Evolutionary conservation across 2,113 vertebrate species (phyloP).

Genomic region (Cynocephalus volans): DNA sequence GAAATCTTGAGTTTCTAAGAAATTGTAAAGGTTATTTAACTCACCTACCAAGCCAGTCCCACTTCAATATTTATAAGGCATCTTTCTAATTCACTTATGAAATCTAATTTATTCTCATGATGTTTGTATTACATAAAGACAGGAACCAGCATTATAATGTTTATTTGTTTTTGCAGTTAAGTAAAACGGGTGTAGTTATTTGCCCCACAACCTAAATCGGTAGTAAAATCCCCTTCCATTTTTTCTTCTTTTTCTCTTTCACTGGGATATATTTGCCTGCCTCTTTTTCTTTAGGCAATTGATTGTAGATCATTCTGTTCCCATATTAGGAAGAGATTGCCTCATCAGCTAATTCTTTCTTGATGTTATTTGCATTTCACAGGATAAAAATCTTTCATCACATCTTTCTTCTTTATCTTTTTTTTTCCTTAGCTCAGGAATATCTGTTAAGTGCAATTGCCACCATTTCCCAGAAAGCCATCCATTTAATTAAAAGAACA

Average conservation of each 20-base stretch:
- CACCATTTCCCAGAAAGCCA: slow-evolving; percentile 62
- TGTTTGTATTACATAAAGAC: not conserved
- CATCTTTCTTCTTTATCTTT: not conserved
- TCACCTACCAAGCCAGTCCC: not conserved
- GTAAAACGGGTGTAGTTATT: not conserved
- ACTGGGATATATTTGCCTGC: not conserved
- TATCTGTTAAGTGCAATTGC: slow-evolving; percentile 40
- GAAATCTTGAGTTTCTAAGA: slow-evolving; percentile 17
- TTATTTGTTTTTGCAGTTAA: not conserved
- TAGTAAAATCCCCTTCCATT: not conserved
- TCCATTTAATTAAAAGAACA: slow-evolving; percentile 44
- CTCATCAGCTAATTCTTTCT: slow-evolving; percentile 35
- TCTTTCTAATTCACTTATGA: not conserved
- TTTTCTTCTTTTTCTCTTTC: not conserved
- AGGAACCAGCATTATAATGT: not conserved
- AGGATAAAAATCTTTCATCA: not conserved
- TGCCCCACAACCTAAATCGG: not conserved
- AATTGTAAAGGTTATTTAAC: not conserved
- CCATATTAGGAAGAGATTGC: not conserved
- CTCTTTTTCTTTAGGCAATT: not conserved
- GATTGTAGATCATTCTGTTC: slow-evolving; percentile 25
- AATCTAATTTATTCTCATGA: slow-evolving; percentile 66
- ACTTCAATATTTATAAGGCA: not conserved
- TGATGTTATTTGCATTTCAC: slow-evolving; percentile 50
- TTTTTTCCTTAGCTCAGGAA: not conserved